A percentile compares a stretch with the other conserved stretches of the same genome.
Evolutionary conservation across 2,113 vertebrate species (phyloP).

Genomic region (Nesospiza acunhae): DNA sequence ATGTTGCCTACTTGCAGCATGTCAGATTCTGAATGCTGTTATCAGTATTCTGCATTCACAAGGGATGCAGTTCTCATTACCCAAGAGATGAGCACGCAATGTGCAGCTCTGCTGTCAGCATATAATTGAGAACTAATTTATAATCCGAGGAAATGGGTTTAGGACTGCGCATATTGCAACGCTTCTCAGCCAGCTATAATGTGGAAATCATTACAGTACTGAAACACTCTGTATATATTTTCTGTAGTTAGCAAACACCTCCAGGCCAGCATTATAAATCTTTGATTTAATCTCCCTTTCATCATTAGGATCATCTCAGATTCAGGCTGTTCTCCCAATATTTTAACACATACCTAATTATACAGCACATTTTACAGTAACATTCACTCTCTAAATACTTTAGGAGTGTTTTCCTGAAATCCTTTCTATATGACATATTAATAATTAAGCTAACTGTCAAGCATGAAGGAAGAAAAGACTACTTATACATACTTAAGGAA

Average conservation of each 20-base stretch:
- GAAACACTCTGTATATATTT: not conserved
- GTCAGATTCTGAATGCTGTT: not conserved
- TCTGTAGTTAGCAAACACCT: not conserved
- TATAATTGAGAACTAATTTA: slow-evolving; percentile 2
- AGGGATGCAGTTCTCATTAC: not conserved
- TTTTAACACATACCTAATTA: not conserved
- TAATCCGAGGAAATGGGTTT: slow-evolving; percentile 20
- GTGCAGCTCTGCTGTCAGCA: not conserved
- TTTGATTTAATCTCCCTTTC: slow-evolving; percentile 22
- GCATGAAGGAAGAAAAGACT: not conserved
- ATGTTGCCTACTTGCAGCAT: not conserved
- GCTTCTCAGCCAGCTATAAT: not conserved
- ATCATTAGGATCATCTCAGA: not conserved
- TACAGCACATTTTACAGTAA: not conserved
- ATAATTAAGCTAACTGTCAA: not conserved
- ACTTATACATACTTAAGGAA: not conserved
- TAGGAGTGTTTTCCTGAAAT: not conserved
- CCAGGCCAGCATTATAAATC: not conserved
- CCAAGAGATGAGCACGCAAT: not conserved
- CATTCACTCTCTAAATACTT: not conserved
- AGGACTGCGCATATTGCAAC: not conserved
- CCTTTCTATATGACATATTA: not conserved
- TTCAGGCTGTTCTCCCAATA: not conserved
- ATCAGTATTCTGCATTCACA: not conserved
- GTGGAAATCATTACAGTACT: not conserved